Base-by-base conservation (phyloP, 92 coral and sea anemone species). In the Porites cylindrica region DNA sequence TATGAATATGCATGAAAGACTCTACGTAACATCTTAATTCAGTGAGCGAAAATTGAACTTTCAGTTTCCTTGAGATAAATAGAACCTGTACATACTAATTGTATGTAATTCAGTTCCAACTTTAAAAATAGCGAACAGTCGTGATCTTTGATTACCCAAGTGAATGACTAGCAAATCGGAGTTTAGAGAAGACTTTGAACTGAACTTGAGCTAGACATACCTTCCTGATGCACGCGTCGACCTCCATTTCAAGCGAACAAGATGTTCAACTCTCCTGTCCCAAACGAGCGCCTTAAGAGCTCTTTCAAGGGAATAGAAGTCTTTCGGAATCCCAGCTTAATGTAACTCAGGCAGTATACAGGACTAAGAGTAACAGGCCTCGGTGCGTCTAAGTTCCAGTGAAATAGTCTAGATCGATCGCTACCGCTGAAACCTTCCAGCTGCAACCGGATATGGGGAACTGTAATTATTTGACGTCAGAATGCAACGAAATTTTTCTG, bases 211-310 rank as follows among this genome's bases (percentile, higher is more conserved):
- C 58, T 54, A 61, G 56, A 47, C 77, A 54, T 59, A 82, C 85
- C 85, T 82, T 82, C 32, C 77, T 70, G 20, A 56, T 26, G 53
- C 77, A 67, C 7, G n/a, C 85, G 52, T 70, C 60, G 21, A 10
- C 32, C 23, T 70, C 85, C 85, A 82, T 82, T 50, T 20, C 19
- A 76, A 76, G 12, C 43, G 54, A 18, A 16, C 79, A 6, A 32
- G 58, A 58, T 67, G 12, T 19, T 16, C 6, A 19, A 18, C 38
- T 52, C 17, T 21, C 23, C 5, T n/a, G 61, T 13, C 18, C 8
- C 18, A 38, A 65, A 52, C 13, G 9, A 10, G 60, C 43, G n/a
- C n/a, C 19, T 6, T 62, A 17, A 67, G 32, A 26, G 18, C 26
- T 51, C 19, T 21, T 12, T 62, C 17, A 63, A 62, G 51, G 17